Base-by-base conservation (phyloP, 2,113 vertebrate genomes). In the Cichladusa arquata region DNA sequence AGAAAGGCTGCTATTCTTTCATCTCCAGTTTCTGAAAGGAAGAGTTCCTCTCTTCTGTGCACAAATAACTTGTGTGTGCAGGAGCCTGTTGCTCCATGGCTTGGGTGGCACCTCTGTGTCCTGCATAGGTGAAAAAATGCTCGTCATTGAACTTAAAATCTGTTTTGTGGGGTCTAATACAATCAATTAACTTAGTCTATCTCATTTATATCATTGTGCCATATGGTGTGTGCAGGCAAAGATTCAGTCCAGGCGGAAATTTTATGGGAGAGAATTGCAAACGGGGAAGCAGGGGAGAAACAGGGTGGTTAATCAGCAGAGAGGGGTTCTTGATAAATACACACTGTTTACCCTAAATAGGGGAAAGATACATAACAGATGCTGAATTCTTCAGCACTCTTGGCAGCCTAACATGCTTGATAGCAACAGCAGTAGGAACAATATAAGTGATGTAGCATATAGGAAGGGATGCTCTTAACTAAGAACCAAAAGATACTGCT, bases 131-230 rank as follows among this genome's bases (percentile, higher is more conserved):
- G 61, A 61, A 81, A 56, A 96, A 96, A 93, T 81, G 94, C 65
- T 97, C 60, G 14, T 96, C 94, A 88, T 72, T 92, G 94, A 97
- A 95, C 79, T 91, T 97, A 93, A 96, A 97, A 74, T 97, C 96
- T 94, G 76, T 95, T 95, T 74, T 28, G 24, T 58, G 58, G 83
- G 44, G 48, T 96, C 88, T 92, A 89, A 96, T 88, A 90, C 3
- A 83, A 88, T 83, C 93, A 97, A 94, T 97, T 98, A 96, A 86
- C 66, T 96, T 66, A 78, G 47, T 66, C 81, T 91, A 8, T 89
- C 84, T 89, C 58, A 67, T 83, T 91, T 83, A 22, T 58, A 66
- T 72, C 26, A 0, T 84, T 81, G 45, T 60, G 57, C 88, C 95
- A 96, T 83, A 86, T 91, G 85, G 92, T 86, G 47, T 50, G 69